Evolutionary conservation across 1,140 invertebrate genomes (phyloP).

Genomic region (Platyura marginata): DNA sequence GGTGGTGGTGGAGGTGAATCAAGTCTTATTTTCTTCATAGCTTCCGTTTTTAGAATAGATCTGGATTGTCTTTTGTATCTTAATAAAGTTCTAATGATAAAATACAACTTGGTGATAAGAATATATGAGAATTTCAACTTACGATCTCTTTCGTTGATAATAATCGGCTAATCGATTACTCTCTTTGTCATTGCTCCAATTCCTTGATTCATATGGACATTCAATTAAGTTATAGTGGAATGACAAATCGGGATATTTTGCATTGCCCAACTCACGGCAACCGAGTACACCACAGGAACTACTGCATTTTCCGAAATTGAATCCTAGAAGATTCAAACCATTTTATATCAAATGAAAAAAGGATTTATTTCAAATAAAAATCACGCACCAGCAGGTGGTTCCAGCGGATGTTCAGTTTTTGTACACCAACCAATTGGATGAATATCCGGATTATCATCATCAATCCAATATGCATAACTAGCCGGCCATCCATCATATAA

Average conservation of each 20-base stretch:
- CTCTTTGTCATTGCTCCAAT: slow-evolving; percentile 9
- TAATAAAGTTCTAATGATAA: too few relatives aligned
- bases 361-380: neutral
- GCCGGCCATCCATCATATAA: slow-evolving; percentile 84
- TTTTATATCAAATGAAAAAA: neutral
- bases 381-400: slow-evolving; percentile 52
- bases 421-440: slow-evolving; percentile 83
- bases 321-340: too few relatives aligned
- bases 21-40: too few relatives aligned
- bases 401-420: slow-evolving; percentile 70
- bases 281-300: slow-evolving; percentile 48
- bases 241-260: slow-evolving; percentile 51
- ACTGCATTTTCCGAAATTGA: neutral
- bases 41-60: neutral
- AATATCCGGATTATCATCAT: slow-evolving; percentile 78
- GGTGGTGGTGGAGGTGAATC: too few relatives aligned
- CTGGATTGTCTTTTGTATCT: neutral
- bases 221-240: slow-evolving; percentile 57
- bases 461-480: slow-evolving; percentile 73
- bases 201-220: slow-evolving; percentile 55
- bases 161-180: neutral
- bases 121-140: neutral
- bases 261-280: slow-evolving; percentile 62
- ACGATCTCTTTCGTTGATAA: neutral
- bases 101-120: too few relatives aligned